Percentiles rank a stretch among this genome's conserved stretches.
These are phyloP conservation scores for Belonocnema kinseyi DNA, from an alignment of 1,140 invertebrate species.

Conservation along the genomic window DNA sequence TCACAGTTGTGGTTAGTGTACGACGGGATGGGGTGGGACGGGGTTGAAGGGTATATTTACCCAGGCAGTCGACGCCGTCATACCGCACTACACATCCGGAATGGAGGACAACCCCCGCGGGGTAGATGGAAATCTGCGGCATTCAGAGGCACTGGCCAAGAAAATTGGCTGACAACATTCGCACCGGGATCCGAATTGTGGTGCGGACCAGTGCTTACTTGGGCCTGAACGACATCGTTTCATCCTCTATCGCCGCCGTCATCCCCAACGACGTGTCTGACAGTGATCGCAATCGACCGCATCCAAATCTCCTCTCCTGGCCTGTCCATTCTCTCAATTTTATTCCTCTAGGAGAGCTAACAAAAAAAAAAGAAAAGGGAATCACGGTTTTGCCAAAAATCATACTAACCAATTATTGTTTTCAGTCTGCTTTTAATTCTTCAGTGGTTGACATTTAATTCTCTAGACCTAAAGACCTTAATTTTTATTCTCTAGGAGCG, in stretches of 20 bases:
- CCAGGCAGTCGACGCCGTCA: constrained; percentile 60
- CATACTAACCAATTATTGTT: no score
- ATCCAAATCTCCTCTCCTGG: constrained; percentile 45
- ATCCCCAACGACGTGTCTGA: constrained; percentile 40
- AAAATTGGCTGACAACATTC: constrained; percentile 77
- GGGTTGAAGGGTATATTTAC: constrained; percentile 70
- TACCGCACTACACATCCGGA: constrained; percentile 59
- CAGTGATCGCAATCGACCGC: constrained; percentile 48
- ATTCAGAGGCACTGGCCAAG: constrained; percentile 76
- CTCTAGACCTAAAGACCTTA: no score
- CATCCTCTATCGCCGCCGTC: constrained; percentile 48
- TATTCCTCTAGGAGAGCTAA: background rate
- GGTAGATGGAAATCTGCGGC: constrained; percentile 75
- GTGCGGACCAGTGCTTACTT: constrained; percentile 40
- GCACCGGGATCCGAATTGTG: constrained; percentile 66
- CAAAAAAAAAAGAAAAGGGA: background rate
- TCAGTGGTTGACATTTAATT: no score
- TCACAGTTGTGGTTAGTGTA: constrained; percentile 74
- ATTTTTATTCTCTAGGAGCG: no score
- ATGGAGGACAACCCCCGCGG: constrained; percentile 59
- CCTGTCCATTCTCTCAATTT: constrained; percentile 31
- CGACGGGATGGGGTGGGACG: constrained; percentile 48
- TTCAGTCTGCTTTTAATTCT: no score
- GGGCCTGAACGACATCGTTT: constrained; percentile 53
- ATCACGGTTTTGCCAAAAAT: no score